Percentiles rank a stretch among this genome's conserved stretches.
Evolutionary conservation across 2,797 vertebrate genomes (phyloP).

Genomic region (Sternotherus odoratus): DNA sequence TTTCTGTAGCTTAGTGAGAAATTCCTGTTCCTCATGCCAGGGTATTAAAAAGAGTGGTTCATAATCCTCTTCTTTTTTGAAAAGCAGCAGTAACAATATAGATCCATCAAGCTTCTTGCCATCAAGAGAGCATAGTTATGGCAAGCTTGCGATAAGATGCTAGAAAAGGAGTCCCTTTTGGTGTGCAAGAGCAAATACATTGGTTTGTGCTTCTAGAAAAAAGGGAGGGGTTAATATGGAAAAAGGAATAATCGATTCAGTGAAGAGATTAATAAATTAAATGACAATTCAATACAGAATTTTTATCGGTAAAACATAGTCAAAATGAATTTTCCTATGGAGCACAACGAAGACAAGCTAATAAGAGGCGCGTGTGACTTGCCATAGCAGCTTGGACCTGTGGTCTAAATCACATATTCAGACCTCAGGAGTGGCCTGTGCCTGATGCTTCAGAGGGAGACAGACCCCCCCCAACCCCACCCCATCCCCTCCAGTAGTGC

Average conservation of each 20-base stretch:
- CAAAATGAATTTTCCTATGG: not conserved
- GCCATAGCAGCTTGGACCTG: not conserved
- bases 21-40: not conserved
- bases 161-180: not conserved
- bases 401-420: not conserved
- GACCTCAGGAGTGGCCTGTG: not conserved
- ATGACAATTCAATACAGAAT: not conserved
- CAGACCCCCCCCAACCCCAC: not conserved
- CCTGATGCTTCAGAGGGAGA: not conserved
- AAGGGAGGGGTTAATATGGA: not conserved
- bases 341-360: not conserved
- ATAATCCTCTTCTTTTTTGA: not conserved
- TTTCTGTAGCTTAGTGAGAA: not conserved
- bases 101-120: not conserved
- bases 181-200: not conserved
- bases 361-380: not conserved
- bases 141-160: not conserved
- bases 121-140: not conserved
- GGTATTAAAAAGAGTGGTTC: not conserved
- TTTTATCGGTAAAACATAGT: constrained; percentile 15
- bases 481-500: not conserved
- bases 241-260: not conserved
- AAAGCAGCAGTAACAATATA: not conserved
- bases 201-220: not conserved
- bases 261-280: not conserved